These are phyloP conservation scores for Archocentrus centrarchus DNA, from an alignment of 2,113 vertebrate genomes.

Conservation along the genomic window DNA sequence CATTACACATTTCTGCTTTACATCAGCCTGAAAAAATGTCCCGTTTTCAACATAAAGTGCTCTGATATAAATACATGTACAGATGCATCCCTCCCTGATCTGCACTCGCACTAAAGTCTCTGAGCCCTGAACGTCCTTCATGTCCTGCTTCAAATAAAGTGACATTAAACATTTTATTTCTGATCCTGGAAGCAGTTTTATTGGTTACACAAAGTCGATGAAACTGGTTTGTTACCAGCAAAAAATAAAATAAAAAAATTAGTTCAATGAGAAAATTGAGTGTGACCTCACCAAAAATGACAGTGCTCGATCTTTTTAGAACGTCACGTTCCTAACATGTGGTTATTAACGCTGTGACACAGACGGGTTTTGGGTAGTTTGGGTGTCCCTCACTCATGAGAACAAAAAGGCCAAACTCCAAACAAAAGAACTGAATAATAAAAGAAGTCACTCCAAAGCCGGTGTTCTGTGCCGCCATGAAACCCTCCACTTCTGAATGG, in stretches of 20 bases:
- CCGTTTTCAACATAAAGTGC: conserved; percentile 63
- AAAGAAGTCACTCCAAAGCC: background rate
- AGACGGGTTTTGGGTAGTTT: background rate
- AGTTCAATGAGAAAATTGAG: background rate
- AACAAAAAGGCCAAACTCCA: background rate
- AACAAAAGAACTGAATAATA: background rate
- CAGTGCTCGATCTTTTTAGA: rapidly evolving
- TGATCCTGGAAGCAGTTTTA: too few relatives aligned
- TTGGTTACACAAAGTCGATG: background rate
- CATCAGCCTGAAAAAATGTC: conserved; percentile 11
- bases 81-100: background rate
- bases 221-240: background rate
- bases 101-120: background rate
- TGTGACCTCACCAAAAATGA: background rate
- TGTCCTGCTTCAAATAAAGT: background rate
- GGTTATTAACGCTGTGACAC: background rate
- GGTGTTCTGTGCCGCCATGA: background rate
- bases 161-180: background rate
- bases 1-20: too few relatives aligned
- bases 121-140: background rate
- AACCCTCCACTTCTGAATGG: background rate
- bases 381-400: background rate
- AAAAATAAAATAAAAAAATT: background rate
- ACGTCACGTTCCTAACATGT: background rate
- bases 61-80: conserved; percentile 9